These are phyloP conservation scores for Poeciliopsis retropinna DNA, from an alignment of 2,113 vertebrate genomes.

Conservation along the genomic window DNA sequence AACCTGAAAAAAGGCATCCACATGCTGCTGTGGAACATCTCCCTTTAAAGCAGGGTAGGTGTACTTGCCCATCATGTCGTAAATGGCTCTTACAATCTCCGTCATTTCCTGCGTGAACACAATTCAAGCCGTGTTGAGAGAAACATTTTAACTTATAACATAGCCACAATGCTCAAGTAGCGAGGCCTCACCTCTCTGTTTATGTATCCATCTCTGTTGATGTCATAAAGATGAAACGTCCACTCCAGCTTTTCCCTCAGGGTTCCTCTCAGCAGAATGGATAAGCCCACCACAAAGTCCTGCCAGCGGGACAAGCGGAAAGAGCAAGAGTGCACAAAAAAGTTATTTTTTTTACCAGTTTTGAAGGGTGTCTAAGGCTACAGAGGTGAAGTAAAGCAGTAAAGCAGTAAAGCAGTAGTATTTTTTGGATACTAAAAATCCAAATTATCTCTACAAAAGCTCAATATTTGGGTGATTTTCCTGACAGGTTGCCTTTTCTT, in stretches of 20 bases:
- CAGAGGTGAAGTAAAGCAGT: not conserved
- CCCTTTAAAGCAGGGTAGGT: conserved; percentile 94
- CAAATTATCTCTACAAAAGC: not conserved
- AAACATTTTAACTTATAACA: not conserved
- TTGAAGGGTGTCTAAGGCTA: not conserved
- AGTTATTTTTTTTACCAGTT: not conserved
- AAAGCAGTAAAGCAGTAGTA: not conserved
- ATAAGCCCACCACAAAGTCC: conserved; percentile 96
- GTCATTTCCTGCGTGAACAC: conserved; percentile 89
- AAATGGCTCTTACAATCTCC: conserved; percentile 96
- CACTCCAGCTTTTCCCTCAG: conserved; percentile 94
- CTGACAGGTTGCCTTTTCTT: not conserved
- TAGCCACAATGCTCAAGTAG: no score
- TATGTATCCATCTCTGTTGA: conserved; percentile 96
- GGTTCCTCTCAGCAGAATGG: conserved; percentile 90
- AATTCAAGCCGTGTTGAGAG: not conserved
- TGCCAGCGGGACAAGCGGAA: conserved; percentile 53
- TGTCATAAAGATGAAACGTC: conserved; percentile 97
- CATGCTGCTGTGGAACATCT: conserved; percentile 92
- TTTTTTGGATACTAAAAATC: no score
- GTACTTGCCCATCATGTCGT: conserved; percentile 99
- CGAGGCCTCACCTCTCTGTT: conserved; percentile 88
- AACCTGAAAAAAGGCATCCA: conserved; percentile 96
- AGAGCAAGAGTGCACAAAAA: not conserved
- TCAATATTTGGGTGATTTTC: not conserved